Evolutionary conservation across 2,888 invertebrate species (phyloP).

Genomic region (Synergus japonicus): DNA sequence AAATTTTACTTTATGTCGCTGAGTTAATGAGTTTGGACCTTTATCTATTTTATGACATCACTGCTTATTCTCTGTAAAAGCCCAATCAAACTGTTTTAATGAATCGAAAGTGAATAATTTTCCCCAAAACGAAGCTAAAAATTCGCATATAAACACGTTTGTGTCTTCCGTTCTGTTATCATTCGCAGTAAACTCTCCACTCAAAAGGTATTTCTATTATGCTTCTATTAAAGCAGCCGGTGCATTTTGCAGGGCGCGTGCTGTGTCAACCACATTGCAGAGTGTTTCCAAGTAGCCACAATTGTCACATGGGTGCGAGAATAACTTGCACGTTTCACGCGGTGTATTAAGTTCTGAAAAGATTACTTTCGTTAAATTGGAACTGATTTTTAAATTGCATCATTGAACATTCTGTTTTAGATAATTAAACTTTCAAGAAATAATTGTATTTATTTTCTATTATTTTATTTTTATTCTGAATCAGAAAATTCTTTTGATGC

Average conservation of each 20-base stretch:
- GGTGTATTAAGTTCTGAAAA: neutral
- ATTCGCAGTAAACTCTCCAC: neutral
- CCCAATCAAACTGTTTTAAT: neutral
- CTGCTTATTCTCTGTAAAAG: neutral
- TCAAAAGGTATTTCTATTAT: neutral
- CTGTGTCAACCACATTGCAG: conserved; percentile 45
- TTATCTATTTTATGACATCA: neutral
- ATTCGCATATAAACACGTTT: conserved; percentile 5
- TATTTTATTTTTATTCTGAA: neutral
- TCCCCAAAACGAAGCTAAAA: neutral
- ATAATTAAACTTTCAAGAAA: too few species aligned
- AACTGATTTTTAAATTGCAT: neutral
- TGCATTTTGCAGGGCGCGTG: conserved; percentile 47
- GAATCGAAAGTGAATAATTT: conserved; percentile 4
- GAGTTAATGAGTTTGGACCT: neutral
- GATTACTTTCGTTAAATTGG: neutral
- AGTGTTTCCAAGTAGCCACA: conserved; percentile 45
- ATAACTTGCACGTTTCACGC: conserved; percentile 38
- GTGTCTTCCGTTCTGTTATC: conserved; percentile 2
- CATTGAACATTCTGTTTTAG: neutral
- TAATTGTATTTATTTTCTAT: too few species aligned
- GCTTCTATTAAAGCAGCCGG: neutral
- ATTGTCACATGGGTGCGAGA: conserved; percentile 41
- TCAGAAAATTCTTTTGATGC: conserved; percentile 1
- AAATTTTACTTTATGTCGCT: neutral